These are phyloP conservation scores for Cathartes aura DNA, from an alignment of 2,113 vertebrate species.

Conservation along the genomic window DNA sequence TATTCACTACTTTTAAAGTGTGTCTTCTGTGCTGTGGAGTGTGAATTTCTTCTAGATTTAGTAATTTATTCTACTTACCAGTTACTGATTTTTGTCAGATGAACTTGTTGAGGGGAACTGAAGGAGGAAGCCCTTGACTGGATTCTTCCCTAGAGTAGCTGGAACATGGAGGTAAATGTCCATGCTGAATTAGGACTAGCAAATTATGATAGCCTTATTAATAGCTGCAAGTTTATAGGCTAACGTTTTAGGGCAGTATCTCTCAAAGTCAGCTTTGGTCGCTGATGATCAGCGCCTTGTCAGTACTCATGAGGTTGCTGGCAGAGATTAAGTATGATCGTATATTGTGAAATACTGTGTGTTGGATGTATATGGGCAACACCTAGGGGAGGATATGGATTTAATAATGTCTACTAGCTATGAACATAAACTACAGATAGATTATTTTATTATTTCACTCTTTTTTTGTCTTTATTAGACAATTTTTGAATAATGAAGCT, in stretches of 20 bases:
- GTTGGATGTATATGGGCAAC: not conserved
- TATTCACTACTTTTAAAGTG: not conserved
- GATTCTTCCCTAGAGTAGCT: not conserved
- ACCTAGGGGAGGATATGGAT: too few relatives aligned
- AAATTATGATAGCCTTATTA: not conserved
- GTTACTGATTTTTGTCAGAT: not conserved
- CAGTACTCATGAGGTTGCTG: not conserved
- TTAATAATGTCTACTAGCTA: not conserved
- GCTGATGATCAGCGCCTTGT: not conserved
- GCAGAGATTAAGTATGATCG: not conserved
- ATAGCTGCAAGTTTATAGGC: not conserved
- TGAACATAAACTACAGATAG: not conserved
- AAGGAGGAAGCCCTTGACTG: not conserved
- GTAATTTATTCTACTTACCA: not conserved
- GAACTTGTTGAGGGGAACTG: not conserved
- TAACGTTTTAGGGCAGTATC: not conserved
- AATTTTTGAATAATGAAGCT: not conserved
- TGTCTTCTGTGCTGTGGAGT: fast-evolving
- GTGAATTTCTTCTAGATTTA: not conserved
- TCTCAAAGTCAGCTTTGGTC: too few relatives aligned
- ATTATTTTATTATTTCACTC: not conserved
- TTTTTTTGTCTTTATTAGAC: not conserved
- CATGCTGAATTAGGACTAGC: not conserved
- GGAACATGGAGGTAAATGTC: not conserved
- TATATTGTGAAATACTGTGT: not conserved